Conservation (phyloP, 2,113 vertebrate genomes). For the Falco punctatus region DNA sequence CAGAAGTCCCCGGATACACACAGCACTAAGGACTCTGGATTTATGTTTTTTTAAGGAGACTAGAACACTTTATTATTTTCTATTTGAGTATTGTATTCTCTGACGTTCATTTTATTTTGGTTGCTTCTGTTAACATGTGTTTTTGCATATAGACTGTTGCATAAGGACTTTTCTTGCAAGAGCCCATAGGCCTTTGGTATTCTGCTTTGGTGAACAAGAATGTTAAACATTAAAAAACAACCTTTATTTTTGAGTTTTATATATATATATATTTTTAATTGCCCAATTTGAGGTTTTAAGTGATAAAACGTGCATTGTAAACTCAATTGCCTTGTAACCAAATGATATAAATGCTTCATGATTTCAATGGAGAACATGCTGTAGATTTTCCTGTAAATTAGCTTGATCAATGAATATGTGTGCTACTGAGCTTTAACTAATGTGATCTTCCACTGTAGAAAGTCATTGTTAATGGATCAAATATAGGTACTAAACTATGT, state of each 20-base stretch:
- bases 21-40: background rate
- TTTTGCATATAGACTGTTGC: background rate
- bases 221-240: conserved; percentile 15
- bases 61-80: background rate
- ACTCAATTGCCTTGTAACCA: conserved; percentile 46
- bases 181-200: background rate
- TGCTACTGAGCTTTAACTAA: conserved; percentile 45
- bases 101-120: background rate
- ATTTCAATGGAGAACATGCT: conserved; percentile 21
- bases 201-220: background rate
- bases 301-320: background rate
- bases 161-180: background rate
- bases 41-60: background rate
- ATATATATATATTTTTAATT: conserved; percentile 38
- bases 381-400: conserved; percentile 47
- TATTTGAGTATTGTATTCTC: background rate
- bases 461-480: conserved; percentile 44
- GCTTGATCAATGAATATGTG: conserved; percentile 7
- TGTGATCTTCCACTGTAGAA: conserved; percentile 42
- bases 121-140: background rate
- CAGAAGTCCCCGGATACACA: background rate
- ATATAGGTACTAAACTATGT: conserved; percentile 43
- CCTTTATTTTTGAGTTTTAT: conserved; percentile 56
- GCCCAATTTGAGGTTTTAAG: background rate
- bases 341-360: conserved; percentile 42